Percentiles rank a stretch among this genome's conserved stretches.
phyloP scores from a whole-genome alignment of 2,797 vertebrate genomes.

The Tolypeutes matacus region DNA sequence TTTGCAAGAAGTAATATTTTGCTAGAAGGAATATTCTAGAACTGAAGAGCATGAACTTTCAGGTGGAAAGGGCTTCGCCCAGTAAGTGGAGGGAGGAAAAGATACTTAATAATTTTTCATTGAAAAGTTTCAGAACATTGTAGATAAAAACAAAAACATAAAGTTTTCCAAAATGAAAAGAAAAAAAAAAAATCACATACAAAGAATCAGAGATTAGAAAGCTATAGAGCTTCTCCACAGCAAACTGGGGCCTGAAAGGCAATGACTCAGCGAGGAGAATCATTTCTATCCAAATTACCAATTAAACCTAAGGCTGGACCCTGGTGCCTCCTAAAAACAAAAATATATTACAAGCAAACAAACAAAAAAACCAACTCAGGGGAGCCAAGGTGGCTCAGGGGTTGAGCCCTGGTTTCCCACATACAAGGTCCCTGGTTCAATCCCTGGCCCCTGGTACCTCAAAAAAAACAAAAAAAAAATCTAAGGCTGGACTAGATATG shows the following conservation, averaged over 20 bases:
- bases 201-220: neutral
- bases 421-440: too few relatives aligned
- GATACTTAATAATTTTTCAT: neutral
- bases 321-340: too few relatives aligned
- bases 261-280: neutral
- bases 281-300: neutral
- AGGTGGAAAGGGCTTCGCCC: neutral
- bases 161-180: neutral
- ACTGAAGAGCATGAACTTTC: neutral
- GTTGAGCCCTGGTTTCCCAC: too few relatives aligned
- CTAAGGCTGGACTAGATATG: too few relatives aligned
- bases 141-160: neutral
- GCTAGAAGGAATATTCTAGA: neutral
- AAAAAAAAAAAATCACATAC: neutral
- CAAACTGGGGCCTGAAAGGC: neutral
- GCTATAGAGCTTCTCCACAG: neutral
- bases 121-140: neutral
- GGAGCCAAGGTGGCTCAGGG: too few relatives aligned
- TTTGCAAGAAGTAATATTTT: conserved; percentile 1
- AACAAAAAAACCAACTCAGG: too few relatives aligned
- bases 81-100: neutral
- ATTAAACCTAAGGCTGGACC: neutral
- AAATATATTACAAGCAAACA: too few relatives aligned
- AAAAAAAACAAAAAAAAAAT: too few relatives aligned
- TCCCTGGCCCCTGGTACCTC: too few relatives aligned